phyloP scores from a whole-genome alignment of 2,113 vertebrate genomes.

The Pluvialis apricaria region DNA sequence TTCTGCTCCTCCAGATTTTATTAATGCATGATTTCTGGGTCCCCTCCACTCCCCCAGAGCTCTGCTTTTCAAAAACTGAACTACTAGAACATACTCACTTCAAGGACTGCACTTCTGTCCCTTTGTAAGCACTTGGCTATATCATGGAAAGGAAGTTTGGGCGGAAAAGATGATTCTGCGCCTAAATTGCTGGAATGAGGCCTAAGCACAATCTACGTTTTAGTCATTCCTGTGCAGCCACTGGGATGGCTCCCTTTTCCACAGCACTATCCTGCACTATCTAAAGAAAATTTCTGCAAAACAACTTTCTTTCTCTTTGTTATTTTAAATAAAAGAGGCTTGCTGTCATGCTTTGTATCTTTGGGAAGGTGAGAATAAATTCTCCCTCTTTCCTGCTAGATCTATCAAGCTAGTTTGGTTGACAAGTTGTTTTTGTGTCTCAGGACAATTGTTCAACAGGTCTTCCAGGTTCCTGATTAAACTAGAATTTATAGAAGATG shows the following conservation, averaged over 20 bases:
- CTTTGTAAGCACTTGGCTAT: background rate
- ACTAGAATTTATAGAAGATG: background rate
- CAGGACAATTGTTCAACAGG: background rate
- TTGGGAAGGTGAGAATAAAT: background rate
- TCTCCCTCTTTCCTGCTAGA: background rate
- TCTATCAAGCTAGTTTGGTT: background rate
- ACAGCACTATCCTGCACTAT: background rate
- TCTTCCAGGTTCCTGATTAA: background rate
- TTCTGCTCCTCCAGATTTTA: background rate
- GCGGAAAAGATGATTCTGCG: background rate
- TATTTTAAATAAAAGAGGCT: background rate
- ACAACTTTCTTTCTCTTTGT: background rate
- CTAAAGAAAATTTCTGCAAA: background rate
- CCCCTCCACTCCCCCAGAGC: background rate
- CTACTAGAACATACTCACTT: background rate
- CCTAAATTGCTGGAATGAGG: background rate
- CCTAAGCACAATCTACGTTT: background rate
- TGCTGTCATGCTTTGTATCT: background rate
- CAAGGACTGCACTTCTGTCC: background rate
- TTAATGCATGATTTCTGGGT: background rate
- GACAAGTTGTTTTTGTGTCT: background rate
- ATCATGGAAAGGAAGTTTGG: background rate
- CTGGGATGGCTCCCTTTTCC: background rate
- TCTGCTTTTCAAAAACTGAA: background rate
- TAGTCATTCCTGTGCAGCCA: background rate